Conservation (phyloP, 2,797 vertebrate species). For the Apogon hyalosoma region DNA sequence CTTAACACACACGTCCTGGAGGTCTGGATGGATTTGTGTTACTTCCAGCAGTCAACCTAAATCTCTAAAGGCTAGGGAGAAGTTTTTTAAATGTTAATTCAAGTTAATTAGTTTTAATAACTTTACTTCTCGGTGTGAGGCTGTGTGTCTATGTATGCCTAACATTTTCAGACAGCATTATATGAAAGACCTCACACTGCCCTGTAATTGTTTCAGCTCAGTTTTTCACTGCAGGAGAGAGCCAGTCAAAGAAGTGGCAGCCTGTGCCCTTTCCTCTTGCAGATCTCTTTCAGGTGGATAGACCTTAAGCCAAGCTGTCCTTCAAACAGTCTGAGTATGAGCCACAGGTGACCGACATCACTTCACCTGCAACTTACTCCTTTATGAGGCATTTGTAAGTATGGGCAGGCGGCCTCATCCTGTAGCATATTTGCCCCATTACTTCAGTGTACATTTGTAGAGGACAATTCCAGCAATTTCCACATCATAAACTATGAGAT, state of each 20-base stretch:
- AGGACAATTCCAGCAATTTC: slow-evolving; percentile 13
- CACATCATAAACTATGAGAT: slow-evolving; percentile 4
- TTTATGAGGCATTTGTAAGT: slow-evolving; percentile 33
- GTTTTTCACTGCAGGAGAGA: slow-evolving; percentile 61
- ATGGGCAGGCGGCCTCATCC: slow-evolving; percentile 31
- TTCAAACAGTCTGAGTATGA: slow-evolving; percentile 67
- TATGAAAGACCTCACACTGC: slow-evolving; percentile 59
- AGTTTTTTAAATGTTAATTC: slow-evolving; percentile 80
- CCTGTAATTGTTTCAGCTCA: slow-evolving; percentile 70
- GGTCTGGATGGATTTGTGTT: slow-evolving; percentile 79
- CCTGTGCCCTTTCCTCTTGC: slow-evolving; percentile 65
- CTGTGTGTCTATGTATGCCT: slow-evolving; percentile 62
- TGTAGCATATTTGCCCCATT: slow-evolving; percentile 12
- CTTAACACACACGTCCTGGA: slow-evolving; percentile 78
- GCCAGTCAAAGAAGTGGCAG: slow-evolving; percentile 68
- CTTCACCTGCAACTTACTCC: slow-evolving; percentile 54
- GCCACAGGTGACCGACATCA: slow-evolving; percentile 70
- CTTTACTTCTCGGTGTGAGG: slow-evolving; percentile 55
- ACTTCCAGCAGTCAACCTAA: slow-evolving; percentile 77
- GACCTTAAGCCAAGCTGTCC: slow-evolving; percentile 67
- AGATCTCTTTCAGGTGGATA: slow-evolving; percentile 67
- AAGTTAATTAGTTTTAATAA: slow-evolving; percentile 81
- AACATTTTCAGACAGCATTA: slow-evolving; percentile 62
- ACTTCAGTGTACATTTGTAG: slow-evolving; percentile 1
- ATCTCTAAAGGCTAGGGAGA: slow-evolving; percentile 73